Conservation (phyloP, 2,797 vertebrate genomes). For the Acestrorhynchus altus region DNA sequence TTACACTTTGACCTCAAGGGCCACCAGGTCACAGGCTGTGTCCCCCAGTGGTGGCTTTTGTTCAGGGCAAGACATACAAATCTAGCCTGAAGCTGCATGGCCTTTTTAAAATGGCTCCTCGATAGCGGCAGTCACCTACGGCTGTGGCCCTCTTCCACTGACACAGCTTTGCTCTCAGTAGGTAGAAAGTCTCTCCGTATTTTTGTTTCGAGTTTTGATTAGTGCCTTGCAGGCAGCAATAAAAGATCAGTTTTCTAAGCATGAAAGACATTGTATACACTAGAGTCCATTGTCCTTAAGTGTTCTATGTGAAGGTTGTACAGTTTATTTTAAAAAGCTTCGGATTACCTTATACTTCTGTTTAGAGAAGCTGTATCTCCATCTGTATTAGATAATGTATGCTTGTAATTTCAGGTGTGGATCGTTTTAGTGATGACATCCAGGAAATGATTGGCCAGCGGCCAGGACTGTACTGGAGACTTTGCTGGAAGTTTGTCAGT, state of each 20-base stretch:
- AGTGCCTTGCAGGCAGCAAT: conserved; percentile 58
- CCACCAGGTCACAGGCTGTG: conserved; percentile 52
- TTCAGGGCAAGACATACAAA: conserved; percentile 64
- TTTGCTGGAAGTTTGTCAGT: conserved; percentile 94
- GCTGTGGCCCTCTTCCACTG: conserved; percentile 56
- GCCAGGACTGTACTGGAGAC: conserved; percentile 88
- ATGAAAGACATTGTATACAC: neutral
- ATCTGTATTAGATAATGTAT: neutral
- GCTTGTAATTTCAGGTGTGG: conserved; percentile 78
- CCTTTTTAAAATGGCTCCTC: conserved; percentile 63
- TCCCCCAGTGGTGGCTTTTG: conserved; percentile 58
- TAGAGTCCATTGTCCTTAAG: neutral
- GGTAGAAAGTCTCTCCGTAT: conserved; percentile 62
- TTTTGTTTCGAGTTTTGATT: conserved; percentile 54
- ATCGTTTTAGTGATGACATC: conserved; percentile 91
- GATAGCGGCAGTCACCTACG: conserved; percentile 63
- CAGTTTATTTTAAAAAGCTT: neutral
- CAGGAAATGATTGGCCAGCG: conserved; percentile 89
- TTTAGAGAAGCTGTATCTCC: neutral
- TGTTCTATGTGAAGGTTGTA: neutral
- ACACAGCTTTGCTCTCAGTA: conserved; percentile 52
- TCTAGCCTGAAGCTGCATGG: conserved; percentile 70
- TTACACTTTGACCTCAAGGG: conserved; percentile 12
- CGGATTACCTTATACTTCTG: neutral
- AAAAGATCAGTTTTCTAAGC: conserved; percentile 21